phyloP scores from a whole-genome alignment of 2,113 vertebrate species.

The Hemicordylus capensis region DNA sequence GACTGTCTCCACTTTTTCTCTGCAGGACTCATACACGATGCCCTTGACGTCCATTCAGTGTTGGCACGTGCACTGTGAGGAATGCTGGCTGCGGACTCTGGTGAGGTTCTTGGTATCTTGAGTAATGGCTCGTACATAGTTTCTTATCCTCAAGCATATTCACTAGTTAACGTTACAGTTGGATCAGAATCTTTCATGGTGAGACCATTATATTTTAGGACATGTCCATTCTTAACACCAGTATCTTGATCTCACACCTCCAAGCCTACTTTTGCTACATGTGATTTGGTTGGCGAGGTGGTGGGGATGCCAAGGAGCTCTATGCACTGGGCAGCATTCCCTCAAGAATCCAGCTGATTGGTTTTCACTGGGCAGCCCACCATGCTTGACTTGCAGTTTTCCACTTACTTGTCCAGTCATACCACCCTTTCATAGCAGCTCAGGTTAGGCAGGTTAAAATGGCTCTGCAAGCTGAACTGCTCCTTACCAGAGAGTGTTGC shows the following conservation, averaged over 20 bases:
- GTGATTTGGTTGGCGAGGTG: background rate
- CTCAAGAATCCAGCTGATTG: background rate
- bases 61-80: constrained; percentile 99
- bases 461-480: background rate
- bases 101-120: constrained; percentile 77
- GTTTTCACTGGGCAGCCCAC: background rate
- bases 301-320: background rate
- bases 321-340: background rate
- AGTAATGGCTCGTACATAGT: constrained; percentile 19
- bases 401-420: background rate
- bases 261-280: background rate
- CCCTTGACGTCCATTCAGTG: constrained; percentile 99
- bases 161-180: background rate
- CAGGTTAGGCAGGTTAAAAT: background rate
- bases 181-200: constrained; percentile 20
- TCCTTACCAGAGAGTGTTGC: background rate
- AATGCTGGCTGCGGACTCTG: constrained; percentile 99
- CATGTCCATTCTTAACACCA: background rate
- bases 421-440: background rate
- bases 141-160: constrained; percentile 5
- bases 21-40: constrained; percentile 96
- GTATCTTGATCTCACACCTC: background rate
- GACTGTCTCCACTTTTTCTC: constrained; percentile 59
- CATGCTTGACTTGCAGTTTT: background rate
- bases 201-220: background rate